These are phyloP conservation scores for Chaenocephalus aceratus DNA, from an alignment of 2,113 vertebrate species.

Conservation along the genomic window DNA sequence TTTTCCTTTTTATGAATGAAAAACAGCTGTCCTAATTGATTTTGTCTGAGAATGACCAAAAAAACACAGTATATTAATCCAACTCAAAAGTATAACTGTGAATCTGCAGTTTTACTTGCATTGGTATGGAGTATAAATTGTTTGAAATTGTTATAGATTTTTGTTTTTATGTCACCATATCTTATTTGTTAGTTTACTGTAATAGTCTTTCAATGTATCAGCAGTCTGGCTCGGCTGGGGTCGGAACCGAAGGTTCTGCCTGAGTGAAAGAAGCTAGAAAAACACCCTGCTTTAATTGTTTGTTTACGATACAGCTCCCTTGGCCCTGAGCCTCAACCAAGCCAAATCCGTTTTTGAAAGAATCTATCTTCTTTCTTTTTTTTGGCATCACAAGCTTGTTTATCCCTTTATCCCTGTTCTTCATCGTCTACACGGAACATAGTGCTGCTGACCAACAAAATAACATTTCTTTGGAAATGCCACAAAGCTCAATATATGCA, in stretches of 20 bases:
- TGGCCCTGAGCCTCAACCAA: slow-evolving; percentile 24
- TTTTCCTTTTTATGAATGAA: neutral
- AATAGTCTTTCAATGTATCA: neutral
- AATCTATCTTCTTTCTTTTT: neutral
- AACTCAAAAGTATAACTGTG: neutral
- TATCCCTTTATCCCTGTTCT: slow-evolving; percentile 19
- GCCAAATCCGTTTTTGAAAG: slow-evolving; percentile 29
- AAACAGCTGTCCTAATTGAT: neutral
- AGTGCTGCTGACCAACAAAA: neutral
- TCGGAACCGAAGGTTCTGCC: slow-evolving; percentile 21
- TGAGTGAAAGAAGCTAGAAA: slow-evolving; percentile 27
- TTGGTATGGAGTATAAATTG: neutral
- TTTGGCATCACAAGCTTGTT: slow-evolving; percentile 20
- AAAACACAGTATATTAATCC: neutral
- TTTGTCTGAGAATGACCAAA: too few species aligned
- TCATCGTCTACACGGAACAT: neutral
- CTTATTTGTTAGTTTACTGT: slow-evolving; percentile 1
- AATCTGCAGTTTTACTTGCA: neutral
- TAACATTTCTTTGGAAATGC: slow-evolving; percentile 7
- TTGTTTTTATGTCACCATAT: neutral
- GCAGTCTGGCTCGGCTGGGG: neutral
- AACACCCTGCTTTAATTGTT: slow-evolving; percentile 48
- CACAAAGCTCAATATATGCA: neutral
- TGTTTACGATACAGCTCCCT: slow-evolving; percentile 36
- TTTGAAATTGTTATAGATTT: neutral